A percentile compares a stretch with the other conserved stretches of the same genome.
Evolutionary conservation across 2,797 vertebrate genomes (phyloP).

Genomic region (Pyrocephalus nanus): DNA sequence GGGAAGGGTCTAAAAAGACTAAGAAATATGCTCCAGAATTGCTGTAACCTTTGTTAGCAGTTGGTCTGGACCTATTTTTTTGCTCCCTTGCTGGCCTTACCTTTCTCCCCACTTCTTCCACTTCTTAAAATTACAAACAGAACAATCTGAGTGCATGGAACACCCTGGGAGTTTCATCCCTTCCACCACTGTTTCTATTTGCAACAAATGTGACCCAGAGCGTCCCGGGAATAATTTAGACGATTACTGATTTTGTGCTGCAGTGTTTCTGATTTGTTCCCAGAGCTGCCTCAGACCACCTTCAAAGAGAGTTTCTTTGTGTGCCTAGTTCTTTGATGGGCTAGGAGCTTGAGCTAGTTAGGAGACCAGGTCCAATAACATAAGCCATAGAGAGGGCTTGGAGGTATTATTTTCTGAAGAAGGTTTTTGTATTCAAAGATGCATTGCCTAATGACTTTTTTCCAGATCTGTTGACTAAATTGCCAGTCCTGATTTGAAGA

Average conservation of each 20-base stretch:
- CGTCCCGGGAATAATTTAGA: background rate
- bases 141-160: background rate
- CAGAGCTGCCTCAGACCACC: background rate
- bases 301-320: background rate
- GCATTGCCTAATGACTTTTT: background rate
- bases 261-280: background rate
- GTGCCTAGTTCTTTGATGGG: accelerated
- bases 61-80: background rate
- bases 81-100: background rate
- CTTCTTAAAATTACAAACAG: background rate
- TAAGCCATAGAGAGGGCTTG: background rate
- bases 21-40: background rate
- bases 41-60: background rate
- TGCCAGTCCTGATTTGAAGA: background rate
- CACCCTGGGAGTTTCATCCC: background rate
- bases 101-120: background rate
- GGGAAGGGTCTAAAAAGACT: background rate
- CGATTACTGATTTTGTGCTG: background rate
- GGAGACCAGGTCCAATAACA: background rate
- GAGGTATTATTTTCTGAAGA: background rate
- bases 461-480: background rate
- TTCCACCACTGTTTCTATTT: background rate
- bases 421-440: background rate
- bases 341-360: background rate
- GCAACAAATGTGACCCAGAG: background rate